Evolutionary conservation across 1,140 invertebrate genomes (phyloP).

Genomic region (Cepaea nemoralis): DNA sequence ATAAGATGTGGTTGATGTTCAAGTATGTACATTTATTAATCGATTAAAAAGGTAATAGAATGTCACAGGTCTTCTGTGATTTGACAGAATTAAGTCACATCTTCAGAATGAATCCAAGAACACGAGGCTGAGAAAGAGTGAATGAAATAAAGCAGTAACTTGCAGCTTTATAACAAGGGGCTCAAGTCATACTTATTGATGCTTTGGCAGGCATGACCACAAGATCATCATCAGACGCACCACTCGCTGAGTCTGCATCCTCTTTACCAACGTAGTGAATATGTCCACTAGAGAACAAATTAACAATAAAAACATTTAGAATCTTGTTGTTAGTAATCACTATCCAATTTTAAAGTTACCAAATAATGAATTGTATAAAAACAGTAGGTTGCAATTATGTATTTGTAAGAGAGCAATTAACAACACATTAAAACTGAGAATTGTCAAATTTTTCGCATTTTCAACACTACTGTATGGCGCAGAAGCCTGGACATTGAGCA

Average conservation of each 20-base stretch:
- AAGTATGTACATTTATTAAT: neutral
- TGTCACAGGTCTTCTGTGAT: neutral
- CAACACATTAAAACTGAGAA: no score
- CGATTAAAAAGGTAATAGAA: neutral
- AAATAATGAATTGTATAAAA: no score
- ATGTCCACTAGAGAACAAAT: slow-evolving; percentile 17
- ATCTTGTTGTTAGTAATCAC: no score
- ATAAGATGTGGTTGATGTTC: neutral
- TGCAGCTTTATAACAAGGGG: neutral
- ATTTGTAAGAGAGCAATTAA: no score
- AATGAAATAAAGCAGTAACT: no score
- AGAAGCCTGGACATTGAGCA: no score
- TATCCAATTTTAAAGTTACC: no score
- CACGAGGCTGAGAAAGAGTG: neutral
- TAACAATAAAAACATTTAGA: neutral
- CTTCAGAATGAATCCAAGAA: neutral
- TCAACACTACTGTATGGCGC: no score
- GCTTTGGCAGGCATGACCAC: neutral
- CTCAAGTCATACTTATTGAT: neutral
- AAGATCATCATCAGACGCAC: slow-evolving; percentile 19
- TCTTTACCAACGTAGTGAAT: slow-evolving; percentile 22
- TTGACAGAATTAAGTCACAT: neutral
- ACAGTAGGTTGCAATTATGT: no score
- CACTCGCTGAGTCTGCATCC: slow-evolving; percentile 22
- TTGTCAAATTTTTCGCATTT: no score